Evolutionary conservation across 2,113 vertebrate species (phyloP).

Genomic region (Ondatra zibethicus): DNA sequence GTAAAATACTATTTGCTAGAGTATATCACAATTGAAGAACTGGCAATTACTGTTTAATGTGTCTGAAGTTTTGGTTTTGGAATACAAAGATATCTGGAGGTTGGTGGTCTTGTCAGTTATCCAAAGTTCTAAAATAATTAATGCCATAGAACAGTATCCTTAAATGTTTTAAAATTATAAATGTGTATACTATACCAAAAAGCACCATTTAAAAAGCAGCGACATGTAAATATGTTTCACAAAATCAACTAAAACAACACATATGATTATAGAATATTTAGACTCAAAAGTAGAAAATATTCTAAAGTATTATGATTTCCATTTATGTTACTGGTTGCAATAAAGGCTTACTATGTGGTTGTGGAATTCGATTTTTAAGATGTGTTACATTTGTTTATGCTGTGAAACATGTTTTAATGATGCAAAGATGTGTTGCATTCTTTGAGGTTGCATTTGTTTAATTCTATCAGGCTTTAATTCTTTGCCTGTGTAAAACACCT

Average conservation of each 20-base stretch:
- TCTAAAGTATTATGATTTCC: neutral
- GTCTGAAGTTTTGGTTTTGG: neutral
- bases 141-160: neutral
- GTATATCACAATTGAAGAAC: fast-evolving
- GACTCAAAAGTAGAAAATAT: neutral
- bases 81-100: neutral
- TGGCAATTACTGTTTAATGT: neutral
- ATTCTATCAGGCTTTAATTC: too few species aligned
- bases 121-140: neutral
- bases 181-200: neutral
- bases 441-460: too few species aligned
- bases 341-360: neutral
- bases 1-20: neutral
- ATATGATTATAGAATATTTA: neutral
- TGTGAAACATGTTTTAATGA: too few species aligned
- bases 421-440: too few species aligned
- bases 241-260: neutral
- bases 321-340: neutral
- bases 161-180: neutral
- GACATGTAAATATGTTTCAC: neutral
- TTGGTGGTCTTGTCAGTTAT: fast-evolving
- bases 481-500: too few species aligned
- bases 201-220: neutral
- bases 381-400: too few species aligned
- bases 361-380: too few species aligned